Evolutionary conservation across 2,113 vertebrate species (phyloP).

Genomic region (Larimichthys polyactis): DNA sequence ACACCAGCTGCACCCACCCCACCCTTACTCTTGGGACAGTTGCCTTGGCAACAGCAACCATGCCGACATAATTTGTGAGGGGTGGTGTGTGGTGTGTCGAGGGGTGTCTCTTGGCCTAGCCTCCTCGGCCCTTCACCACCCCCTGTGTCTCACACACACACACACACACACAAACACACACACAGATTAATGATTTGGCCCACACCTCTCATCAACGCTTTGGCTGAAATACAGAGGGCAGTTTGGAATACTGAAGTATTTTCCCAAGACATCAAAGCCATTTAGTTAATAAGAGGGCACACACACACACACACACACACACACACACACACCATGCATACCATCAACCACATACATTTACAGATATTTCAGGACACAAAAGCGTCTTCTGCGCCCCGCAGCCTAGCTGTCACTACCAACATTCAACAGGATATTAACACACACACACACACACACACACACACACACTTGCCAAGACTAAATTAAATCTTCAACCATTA

Average conservation of each 20-base stretch:
- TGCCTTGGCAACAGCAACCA: constrained; percentile 80
- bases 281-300: constrained; percentile 29
- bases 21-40: constrained; percentile 80
- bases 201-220: constrained; percentile 52
- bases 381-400: neutral
- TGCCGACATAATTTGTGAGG: constrained; percentile 71
- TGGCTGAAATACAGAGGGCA: constrained; percentile 38
- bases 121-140: constrained; percentile 14
- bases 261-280: constrained; percentile 56
- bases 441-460: neutral
- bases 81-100: constrained; percentile 37
- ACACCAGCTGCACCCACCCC: constrained; percentile 79
- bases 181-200: constrained; percentile 52
- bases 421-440: constrained; percentile 40
- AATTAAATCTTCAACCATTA: constrained; percentile 2
- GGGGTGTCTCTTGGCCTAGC: constrained; percentile 61
- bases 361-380: constrained; percentile 26
- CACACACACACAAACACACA: constrained; percentile 28
- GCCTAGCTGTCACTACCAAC: constrained; percentile 7
- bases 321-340: neutral
- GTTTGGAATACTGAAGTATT: constrained; percentile 51
- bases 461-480: constrained; percentile 10
- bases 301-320: constrained; percentile 4
- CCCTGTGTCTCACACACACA: constrained; percentile 8
- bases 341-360: constrained; percentile 28